A percentile compares a stretch with the other conserved stretches of the same genome.
phyloP scores from a whole-genome alignment of 92 coral and sea anemone genomes.

The Pocillopora meandrina region DNA sequence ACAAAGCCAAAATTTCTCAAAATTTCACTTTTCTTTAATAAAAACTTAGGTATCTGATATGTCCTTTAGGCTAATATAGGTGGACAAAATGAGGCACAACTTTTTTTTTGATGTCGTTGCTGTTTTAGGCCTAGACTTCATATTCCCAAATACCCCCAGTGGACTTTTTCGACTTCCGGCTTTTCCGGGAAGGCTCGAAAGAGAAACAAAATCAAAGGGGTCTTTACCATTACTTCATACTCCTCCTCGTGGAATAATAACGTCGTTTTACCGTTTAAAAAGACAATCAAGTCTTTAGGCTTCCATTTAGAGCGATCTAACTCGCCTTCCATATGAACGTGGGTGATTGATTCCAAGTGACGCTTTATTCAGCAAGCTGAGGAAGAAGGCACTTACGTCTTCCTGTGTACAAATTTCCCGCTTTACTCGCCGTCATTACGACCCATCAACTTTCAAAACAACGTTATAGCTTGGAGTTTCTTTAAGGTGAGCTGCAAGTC shows the following conservation, averaged over 20 bases:
- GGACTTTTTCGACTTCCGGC: constrained; percentile 34
- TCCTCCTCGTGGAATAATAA: background rate
- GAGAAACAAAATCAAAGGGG: background rate
- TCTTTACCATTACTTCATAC: background rate
- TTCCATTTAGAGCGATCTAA: background rate
- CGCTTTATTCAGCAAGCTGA: background rate
- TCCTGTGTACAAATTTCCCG: constrained; percentile 26
- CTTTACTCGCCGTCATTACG: background rate
- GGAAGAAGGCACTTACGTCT: background rate
- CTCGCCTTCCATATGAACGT: background rate
- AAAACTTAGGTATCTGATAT: no score
- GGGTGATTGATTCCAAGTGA: background rate
- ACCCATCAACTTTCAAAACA: background rate
- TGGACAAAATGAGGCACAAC: no score
- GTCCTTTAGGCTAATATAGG: no score
- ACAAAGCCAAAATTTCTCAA: no score
- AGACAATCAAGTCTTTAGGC: background rate
- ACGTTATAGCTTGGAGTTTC: constrained; percentile 18
- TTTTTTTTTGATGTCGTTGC: no score
- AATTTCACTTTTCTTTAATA: no score
- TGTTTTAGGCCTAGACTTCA: no score
- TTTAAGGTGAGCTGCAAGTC: constrained; percentile 7
- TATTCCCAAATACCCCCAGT: background rate
- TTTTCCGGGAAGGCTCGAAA: constrained; percentile 20
- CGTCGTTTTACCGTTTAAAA: background rate